Base-by-base conservation (phyloP, 2,888 invertebrate species). In the Phyllotreta cruciferae region DNA sequence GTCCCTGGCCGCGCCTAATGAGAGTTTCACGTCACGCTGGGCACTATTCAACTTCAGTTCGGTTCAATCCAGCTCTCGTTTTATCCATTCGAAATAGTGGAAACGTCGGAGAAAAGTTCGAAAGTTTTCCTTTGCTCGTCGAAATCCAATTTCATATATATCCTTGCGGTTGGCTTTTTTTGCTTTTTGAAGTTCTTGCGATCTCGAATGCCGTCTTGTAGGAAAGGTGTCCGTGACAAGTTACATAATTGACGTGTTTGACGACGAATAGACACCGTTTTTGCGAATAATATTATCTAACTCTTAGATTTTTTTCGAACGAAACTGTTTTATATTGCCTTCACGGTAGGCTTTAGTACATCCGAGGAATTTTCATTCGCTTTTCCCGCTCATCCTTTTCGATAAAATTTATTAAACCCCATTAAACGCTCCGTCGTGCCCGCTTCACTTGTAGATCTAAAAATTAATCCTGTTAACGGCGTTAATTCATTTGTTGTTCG, bases 21-120 rank as follows among this genome's bases (percentile, higher is more conserved):
- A 60, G 52, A 60, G 52, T 53, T 60, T 60, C 60, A 60, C 60
- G 44, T 60, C 60, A 60, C 60, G 60, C 42, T 44, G 60, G 52
- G 42, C 44, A 60, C 60, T 60, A 60, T 60, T 53, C 52, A 44
- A 42, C 52, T 52, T 53, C 44, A 9, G 13, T 57, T 49, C 57
- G 38, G 52, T 52, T 60, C 44, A 42, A 36, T 56, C 56, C 56
- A 34, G 38, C 38, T 52, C 37, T 44, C 56, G 52, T 60, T 44
- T 13, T 36, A 52, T 52, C 52, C 60, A 52, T 60, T 60, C 14
- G 36, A 8, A 24, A 24, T 44, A 60, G 35, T 36, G 35, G 44
- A 60, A 60, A 60, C 52, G 60, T 60, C 13, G 60, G 60, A 52
- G 44, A 60, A 52, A 60, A 60, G 60, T 60, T 60, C n/a, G 36